Percentiles rank a stretch among this genome's conserved stretches.
Evolutionary conservation across 2,113 vertebrate genomes (phyloP).

Genomic region (Rhynchomys soricoides): DNA sequence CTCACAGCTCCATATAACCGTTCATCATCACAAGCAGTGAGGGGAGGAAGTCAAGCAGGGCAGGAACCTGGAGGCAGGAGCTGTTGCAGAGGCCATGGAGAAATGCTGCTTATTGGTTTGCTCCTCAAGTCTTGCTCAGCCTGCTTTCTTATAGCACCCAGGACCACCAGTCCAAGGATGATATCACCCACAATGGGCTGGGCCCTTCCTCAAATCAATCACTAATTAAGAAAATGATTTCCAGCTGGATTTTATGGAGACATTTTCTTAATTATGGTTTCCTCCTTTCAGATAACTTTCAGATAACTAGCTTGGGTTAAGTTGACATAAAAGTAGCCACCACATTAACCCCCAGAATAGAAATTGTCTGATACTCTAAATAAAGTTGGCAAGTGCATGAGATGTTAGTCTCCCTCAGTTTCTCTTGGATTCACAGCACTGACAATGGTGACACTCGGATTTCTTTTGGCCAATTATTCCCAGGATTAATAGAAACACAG

Average conservation of each 20-base stretch:
- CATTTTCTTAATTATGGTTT: neutral
- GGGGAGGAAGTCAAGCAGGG: neutral
- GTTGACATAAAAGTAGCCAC: neutral
- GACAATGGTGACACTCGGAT: neutral
- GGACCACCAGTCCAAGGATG: neutral
- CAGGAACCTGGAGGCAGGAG: neutral
- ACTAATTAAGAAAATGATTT: neutral
- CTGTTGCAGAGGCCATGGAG: neutral
- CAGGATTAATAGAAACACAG: neutral
- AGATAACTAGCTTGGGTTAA: neutral
- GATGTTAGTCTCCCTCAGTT: neutral
- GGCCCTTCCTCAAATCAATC: neutral
- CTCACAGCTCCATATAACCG: neutral
- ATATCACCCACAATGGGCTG: neutral
- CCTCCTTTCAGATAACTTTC: neutral
- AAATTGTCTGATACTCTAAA: neutral
- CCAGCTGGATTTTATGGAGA: neutral
- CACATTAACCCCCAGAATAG: neutral
- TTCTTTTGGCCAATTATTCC: constrained; percentile 3
- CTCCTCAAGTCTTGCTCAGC: neutral
- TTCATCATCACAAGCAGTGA: neutral
- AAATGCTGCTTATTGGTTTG: neutral
- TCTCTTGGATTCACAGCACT: neutral
- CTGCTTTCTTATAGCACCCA: neutral
- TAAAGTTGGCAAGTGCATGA: neutral